Percentiles rank a stretch among this genome's conserved stretches.
Evolutionary conservation across 1,140 invertebrate species (phyloP).

Genomic region (Vollenhovia emeryi): DNA sequence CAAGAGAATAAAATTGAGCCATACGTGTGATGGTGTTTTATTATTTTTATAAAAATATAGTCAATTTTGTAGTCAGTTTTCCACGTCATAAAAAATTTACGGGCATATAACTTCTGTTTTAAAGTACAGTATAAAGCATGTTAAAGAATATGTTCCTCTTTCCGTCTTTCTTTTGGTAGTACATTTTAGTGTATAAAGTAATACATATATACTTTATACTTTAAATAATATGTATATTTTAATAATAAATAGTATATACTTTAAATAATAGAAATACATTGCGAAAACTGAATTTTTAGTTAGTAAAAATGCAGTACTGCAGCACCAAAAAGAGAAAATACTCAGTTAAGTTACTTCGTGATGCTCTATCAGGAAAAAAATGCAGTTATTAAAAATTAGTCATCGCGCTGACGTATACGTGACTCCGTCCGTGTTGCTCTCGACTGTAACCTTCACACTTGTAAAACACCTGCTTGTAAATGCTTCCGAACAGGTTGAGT

Average conservation of each 20-base stretch:
- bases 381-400: slow-evolving; percentile 26
- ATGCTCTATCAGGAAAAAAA: neutral
- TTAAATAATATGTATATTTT: too few species aligned
- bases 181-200: too few species aligned
- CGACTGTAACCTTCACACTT: slow-evolving; percentile 37
- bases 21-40: neutral
- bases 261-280: too few species aligned
- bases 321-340: neutral
- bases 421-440: neutral
- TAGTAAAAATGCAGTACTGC: neutral
- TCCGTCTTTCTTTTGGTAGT: neutral
- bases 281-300: neutral
- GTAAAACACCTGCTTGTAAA: neutral
- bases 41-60: neutral
- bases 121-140: neutral
- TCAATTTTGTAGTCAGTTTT: neutral
- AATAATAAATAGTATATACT: too few species aligned
- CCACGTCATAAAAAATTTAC: neutral
- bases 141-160: neutral
- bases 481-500: neutral
- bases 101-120: neutral
- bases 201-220: too few species aligned
- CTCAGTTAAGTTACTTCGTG: neutral
- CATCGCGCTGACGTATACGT: neutral
- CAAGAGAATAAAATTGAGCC: neutral